Evolutionary conservation across 2,888 invertebrate species (phyloP).

Genomic region (Lottia gigantea): DNA sequence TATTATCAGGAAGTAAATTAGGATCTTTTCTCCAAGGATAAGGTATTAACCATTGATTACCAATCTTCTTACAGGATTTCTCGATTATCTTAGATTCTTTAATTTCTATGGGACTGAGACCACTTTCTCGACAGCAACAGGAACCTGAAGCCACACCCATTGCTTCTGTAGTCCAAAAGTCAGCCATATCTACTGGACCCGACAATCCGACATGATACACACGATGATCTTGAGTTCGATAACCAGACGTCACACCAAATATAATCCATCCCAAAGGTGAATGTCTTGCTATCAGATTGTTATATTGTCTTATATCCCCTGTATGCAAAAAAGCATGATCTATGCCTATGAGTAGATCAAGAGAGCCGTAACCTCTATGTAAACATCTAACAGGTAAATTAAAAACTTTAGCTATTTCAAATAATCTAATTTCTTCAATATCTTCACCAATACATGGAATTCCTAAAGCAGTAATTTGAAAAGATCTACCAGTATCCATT

Average conservation of each 20-base stretch:
- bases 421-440: neutral
- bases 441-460: neutral
- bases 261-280: neutral
- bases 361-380: neutral
- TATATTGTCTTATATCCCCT: neutral
- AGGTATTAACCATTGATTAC: neutral
- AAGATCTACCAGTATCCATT: neutral
- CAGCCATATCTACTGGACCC: neutral
- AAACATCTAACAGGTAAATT: neutral
- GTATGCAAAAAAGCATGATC: neutral
- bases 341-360: neutral
- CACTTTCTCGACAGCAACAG: neutral
- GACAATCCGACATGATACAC: neutral
- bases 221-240: neutral
- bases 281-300: neutral
- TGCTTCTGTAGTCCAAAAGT: neutral
- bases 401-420: neutral
- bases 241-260: neutral
- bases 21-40: neutral
- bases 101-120: neutral
- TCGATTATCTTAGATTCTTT: neutral
- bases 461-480: neutral
- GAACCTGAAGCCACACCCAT: neutral
- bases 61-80: neutral
- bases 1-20: neutral